Percentiles rank a stretch among this genome's conserved stretches.
Conservation (phyloP, 2,113 vertebrate species). For the Ascaphus truei region DNA sequence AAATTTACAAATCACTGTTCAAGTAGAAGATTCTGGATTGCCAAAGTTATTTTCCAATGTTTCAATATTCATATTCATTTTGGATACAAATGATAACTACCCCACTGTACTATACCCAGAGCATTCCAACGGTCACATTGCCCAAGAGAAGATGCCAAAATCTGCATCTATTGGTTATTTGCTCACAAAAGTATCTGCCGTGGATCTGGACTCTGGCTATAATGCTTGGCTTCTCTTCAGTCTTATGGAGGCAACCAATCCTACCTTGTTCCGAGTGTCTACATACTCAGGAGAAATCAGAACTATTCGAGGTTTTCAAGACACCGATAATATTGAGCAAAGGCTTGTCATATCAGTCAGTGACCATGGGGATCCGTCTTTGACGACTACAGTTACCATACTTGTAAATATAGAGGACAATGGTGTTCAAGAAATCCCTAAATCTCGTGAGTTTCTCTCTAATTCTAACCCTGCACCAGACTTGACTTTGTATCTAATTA, state of each 20-base stretch:
- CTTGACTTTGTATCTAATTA: constrained; percentile 76
- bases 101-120: constrained; percentile 71
- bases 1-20: constrained; percentile 59
- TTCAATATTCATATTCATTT: constrained; percentile 64
- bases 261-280: constrained; percentile 52
- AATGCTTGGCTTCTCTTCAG: constrained; percentile 61
- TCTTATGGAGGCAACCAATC: constrained; percentile 49
- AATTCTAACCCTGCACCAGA: constrained; percentile 55
- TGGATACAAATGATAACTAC: constrained; percentile 71
- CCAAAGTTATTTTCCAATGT: constrained; percentile 55
- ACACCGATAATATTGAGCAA: constrained; percentile 51
- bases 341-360: constrained; percentile 48
- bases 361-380: constrained; percentile 51
- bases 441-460: constrained; percentile 56
- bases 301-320: constrained; percentile 49
- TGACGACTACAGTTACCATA: constrained; percentile 35
- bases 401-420: background rate
- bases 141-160: constrained; percentile 52
- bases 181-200: constrained; percentile 57
- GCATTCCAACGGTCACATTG: constrained; percentile 45
- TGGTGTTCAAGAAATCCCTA: constrained; percentile 54
- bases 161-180: constrained; percentile 55
- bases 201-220: constrained; percentile 60
- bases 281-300: constrained; percentile 56
- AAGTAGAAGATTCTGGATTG: constrained; percentile 60